Evolutionary conservation across 2,113 vertebrate species (phyloP).

Genomic region (Epinephelus fuscoguttatus): DNA sequence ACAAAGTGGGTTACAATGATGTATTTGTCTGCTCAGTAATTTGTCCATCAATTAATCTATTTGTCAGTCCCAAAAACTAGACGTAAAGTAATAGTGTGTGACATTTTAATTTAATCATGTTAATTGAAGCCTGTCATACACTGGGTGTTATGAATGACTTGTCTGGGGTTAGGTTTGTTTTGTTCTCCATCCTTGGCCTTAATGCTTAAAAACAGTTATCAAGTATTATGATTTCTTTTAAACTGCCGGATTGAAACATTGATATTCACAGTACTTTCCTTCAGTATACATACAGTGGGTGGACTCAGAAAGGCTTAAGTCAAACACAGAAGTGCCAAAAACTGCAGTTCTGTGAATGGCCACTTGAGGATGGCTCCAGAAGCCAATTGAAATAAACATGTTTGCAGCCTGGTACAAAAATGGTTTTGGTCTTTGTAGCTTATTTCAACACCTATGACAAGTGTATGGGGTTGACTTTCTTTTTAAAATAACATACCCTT

Average conservation of each 20-base stretch:
- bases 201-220: neutral
- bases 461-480: too few species aligned
- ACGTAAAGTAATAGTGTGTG: neutral
- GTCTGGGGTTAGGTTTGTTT: neutral
- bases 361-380: too few species aligned
- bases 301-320: too few species aligned
- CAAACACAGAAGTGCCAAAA: too few species aligned
- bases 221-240: neutral
- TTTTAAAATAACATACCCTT: too few species aligned
- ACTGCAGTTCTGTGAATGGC: too few species aligned
- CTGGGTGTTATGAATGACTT: neutral
- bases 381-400: too few species aligned
- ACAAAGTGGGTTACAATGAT: neutral
- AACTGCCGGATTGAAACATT: neutral
- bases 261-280: neutral
- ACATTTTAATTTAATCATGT: conserved; percentile 4
- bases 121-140: neutral
- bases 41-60: neutral
- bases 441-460: too few species aligned
- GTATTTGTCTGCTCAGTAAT: neutral
- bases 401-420: too few species aligned
- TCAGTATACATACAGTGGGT: too few species aligned
- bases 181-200: neutral
- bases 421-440: too few species aligned
- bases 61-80: conserved; percentile 10